Evolutionary conservation across 1,140 invertebrate genomes (phyloP), one percentile per base, ranked within the genome.

Genomic region (Cyclargus thomasi): DNA sequence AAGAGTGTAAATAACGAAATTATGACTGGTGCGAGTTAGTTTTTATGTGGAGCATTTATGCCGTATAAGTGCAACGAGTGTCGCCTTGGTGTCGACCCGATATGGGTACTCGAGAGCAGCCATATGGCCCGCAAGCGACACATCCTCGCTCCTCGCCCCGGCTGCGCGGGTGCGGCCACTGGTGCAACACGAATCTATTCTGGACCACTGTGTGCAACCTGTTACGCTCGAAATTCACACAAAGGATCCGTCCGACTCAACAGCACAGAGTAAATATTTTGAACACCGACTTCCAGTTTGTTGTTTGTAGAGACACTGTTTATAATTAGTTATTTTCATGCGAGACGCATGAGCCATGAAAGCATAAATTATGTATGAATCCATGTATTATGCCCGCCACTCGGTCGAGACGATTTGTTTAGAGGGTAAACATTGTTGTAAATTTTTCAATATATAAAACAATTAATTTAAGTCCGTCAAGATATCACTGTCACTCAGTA

Each of bases 11-110:
- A 77, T 77, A 80, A 73, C 78, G 75, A 78, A 82, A 85, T 81
- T 68, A 83, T 71, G 70, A 78, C 70, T 76, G 64, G 74, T 23
- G 53, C 70, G 69, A 72, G 70, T 76, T 74, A 74, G 74, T 69
- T 68, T 74, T 78, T 81, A 85, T 85, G 81, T 88, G 77, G 85
- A 90, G 79, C 85, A 85, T 77, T 83, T 83, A 80, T 73, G 77
- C 87, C 87, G 82, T 90, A 90, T 90, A 90, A 83, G 87, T 90
- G 87, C 87, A 90, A 85, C 86, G 83, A 88, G 83, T 88, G 81
- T 87, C 78, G 85, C 86, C 86, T 88, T 87, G 87, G 70, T 80
- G 70, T 74, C 78, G 74, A 81, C 87, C 87, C 81, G 86, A 90
- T 90, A 90, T 82, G 87, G 87, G 29, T 70, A 78, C 71, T 76